Evolutionary conservation across 2,888 invertebrate genomes (phyloP), one percentile per base, ranked within the genome.

Genomic region (Gymnocheta viridis): DNA sequence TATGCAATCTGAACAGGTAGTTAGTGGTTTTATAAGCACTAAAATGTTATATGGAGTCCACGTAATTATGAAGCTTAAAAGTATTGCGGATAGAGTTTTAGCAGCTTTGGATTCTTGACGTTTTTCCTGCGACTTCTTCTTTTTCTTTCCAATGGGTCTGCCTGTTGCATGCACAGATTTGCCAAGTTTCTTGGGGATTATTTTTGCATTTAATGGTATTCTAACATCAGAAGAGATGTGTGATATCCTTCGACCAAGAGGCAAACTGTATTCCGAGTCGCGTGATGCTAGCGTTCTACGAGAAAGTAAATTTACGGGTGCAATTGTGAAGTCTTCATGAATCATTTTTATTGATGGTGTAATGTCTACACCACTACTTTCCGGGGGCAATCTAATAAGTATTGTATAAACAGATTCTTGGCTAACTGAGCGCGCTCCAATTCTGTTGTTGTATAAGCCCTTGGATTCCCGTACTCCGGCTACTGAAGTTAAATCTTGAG

Each of bases 11-110:
- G 95, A 95, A 89, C 96, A 96, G 35, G 96, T 95, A 85, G 97
- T 96, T 87, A 98, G 93, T 54, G 98, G 97, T 91, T 97, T 98
- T 87, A 98, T 93, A 88, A 98, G 93, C 89, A 98, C 98, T 88
- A 98, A 93, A 79, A 98, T 97, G 91, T 98, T 99, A 93, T 99
- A 99, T 85, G 99, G 99, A 83, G 99, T 98, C 99, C 99, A 99
- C 56, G 99, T 99, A 89, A 99, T 95, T 87, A 99, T 98, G 93
- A 99, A 99, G 82, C 99, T 98, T 80, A 99, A 93, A 86, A 99
- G 93, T 87, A 99, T 99, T 86, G 99, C 99, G 38, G 97, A 97
- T 60, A 99, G 93, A 0, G 99, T 99, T 92, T 99, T 99, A 14
- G 99, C 99, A 60, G 99, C 99, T 93, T 99, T 99, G 86, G 97